Conservation (phyloP, 2,888 invertebrate genomes). For the Dicyrtomina minuta region DNA sequence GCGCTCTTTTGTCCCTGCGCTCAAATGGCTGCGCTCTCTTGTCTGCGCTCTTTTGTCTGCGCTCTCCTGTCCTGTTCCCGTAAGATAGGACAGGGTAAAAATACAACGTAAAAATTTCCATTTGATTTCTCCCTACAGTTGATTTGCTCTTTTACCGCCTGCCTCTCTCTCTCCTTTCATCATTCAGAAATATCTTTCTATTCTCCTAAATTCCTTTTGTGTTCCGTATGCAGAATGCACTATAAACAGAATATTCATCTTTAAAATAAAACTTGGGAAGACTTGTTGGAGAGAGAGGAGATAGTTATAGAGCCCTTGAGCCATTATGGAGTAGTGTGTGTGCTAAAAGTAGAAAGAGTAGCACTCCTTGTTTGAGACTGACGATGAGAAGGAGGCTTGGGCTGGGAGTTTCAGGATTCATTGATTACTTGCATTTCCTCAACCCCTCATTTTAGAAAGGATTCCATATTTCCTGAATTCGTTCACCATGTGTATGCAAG, state of each 20-base stretch:
- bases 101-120: conserved; percentile 13
- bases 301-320: background rate
- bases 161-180: background rate
- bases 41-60: no score
- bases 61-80: no score
- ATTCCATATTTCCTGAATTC: conserved; percentile 4
- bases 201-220: conserved; percentile 6
- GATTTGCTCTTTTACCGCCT: conserved; percentile 9
- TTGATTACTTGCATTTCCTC: conserved; percentile 37
- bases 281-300: no score
- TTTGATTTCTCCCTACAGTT: conserved; percentile 16
- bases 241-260: background rate
- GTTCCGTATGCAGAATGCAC: conserved; percentile 21
- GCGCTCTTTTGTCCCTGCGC: no score
- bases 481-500: background rate
- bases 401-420: no score
- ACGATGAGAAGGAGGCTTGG: background rate
- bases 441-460: conserved; percentile 2
- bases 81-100: background rate
- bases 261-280: no score
- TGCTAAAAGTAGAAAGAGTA: background rate
- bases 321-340: background rate
- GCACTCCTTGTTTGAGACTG: background rate
- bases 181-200: no score
- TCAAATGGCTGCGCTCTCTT: no score